Conservation (phyloP, 2,888 invertebrate genomes). For the Tetrapedia diversipes region DNA sequence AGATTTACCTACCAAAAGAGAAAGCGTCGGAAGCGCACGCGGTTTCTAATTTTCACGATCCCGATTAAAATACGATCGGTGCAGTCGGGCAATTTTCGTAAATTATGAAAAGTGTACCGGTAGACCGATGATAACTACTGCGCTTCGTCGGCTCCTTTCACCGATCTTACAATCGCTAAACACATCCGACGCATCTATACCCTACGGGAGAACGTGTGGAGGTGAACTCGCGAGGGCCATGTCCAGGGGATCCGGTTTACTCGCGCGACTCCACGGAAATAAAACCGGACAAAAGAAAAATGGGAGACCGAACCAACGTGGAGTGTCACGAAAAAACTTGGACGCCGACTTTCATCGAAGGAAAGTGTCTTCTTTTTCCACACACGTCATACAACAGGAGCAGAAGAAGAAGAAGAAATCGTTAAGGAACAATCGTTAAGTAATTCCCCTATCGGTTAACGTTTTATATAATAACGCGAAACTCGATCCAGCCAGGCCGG, state of each 20-base stretch:
- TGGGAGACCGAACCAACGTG: too few relatives aligned
- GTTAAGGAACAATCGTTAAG: slow-evolving; percentile 33
- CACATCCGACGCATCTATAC: slow-evolving; percentile 1
- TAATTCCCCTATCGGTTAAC: slow-evolving; percentile 34
- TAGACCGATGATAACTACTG: slow-evolving; percentile 18
- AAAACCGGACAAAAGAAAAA: too few relatives aligned
- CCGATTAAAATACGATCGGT: background rate
- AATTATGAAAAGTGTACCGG: background rate
- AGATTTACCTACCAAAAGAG: background rate
- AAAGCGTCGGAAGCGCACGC: background rate
- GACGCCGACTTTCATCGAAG: slow-evolving; percentile 28
- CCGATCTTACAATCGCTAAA: slow-evolving; percentile 16
- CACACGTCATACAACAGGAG: too few relatives aligned
- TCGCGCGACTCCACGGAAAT: background rate
- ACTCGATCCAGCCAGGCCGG: background rate
- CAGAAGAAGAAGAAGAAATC: slow-evolving; percentile 3
- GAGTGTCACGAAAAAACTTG: background rate
- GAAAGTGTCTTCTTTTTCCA: slow-evolving; percentile 16
- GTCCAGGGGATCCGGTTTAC: too few relatives aligned
- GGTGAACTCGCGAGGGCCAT: slow-evolving; percentile 5
- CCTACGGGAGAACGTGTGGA: slow-evolving; percentile 8
- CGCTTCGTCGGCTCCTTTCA: slow-evolving; percentile 7
- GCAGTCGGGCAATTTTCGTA: background rate
- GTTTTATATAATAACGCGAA: slow-evolving; percentile 34
- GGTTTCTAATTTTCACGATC: background rate